Base-by-base conservation (phyloP, 2,797 vertebrate genomes). In the Enteromius treurensis region DNA sequence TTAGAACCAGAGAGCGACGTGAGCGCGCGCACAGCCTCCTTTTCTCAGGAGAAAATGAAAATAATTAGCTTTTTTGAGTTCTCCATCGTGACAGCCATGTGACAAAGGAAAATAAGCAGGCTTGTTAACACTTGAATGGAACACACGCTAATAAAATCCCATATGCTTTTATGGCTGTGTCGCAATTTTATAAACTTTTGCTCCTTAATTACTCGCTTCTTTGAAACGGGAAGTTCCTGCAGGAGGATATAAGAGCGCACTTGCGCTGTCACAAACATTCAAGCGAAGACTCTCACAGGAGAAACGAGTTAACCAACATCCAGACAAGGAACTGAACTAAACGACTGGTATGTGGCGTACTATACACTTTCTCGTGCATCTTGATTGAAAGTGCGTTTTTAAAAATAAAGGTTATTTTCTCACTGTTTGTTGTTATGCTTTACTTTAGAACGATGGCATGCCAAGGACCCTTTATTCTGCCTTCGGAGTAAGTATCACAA, bases 401-500 rank as follows among this genome's bases (percentile, higher is more conserved):
- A 21, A 2, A 11, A 19, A 67, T 21, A 68, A 3, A 23, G n/a
- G 17, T 67, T 5, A 4, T 85, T 84, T 87, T 88, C 55, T 88
- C 69, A 87, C 45, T 19, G 11, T 75, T 40, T 69, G 9, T n/a
- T 6, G 47, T 26, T 58, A 15, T 81, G 2, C 73, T 79, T 83
- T 62, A 80, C 71, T 67, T 80, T 6, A 5, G 23, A 14, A 89
- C 5, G 79, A 89, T 91, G 91, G 6, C 11, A 4, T 79, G 85
- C 69, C 14, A 42, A 0, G 29, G 37, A 77, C 86, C 87, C 1
- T 26, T 87, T 42, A 40, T 42, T 49, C 19, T 89, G 17, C 71
- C 74, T 47, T 71, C 87, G 15, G 77, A 88, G 0, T 92, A 68
- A 91, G 90, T 64, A 8, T 73, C 13, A n/a, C 15, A 8, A 1